Percentiles rank a stretch among this genome's conserved stretches.
phyloP scores from a whole-genome alignment of 2,113 vertebrate species.

The Barnardius zonarius region DNA sequence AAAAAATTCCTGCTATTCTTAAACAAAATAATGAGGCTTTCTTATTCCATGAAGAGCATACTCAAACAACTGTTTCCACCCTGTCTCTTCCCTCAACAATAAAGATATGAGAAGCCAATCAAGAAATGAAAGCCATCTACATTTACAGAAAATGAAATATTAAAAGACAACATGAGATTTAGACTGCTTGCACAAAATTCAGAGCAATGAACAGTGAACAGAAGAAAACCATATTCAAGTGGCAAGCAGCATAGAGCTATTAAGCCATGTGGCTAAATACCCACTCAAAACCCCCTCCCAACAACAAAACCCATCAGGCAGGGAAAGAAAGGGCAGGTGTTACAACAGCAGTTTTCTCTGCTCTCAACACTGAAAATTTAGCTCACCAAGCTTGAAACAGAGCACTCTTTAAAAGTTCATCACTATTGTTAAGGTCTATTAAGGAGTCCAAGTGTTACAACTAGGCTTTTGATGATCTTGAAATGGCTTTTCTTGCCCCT shows the following conservation, averaged over 20 bases:
- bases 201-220: constrained; percentile 1
- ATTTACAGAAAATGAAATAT: constrained; percentile 57
- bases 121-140: constrained; percentile 30
- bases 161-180: constrained; percentile 14
- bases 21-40: not conserved
- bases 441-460: not conserved
- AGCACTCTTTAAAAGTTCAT: not conserved
- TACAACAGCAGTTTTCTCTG: not conserved
- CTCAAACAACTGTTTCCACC: not conserved
- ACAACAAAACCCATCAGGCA: not conserved
- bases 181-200: constrained; percentile 10
- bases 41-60: not conserved
- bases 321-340: not conserved
- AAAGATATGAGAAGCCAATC: not conserved
- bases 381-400: not conserved
- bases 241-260: not conserved
- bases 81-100: not conserved
- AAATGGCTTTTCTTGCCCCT: constrained; percentile 17
- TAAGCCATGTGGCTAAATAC: not conserved
- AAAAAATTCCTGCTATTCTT: no score
- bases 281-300: not conserved
- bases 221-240: not conserved
- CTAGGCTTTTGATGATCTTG: not conserved
- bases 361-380: not conserved
- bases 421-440: not conserved